Base-by-base conservation (phyloP, 2,113 vertebrate species). In the Chaetodon auriga region DNA sequence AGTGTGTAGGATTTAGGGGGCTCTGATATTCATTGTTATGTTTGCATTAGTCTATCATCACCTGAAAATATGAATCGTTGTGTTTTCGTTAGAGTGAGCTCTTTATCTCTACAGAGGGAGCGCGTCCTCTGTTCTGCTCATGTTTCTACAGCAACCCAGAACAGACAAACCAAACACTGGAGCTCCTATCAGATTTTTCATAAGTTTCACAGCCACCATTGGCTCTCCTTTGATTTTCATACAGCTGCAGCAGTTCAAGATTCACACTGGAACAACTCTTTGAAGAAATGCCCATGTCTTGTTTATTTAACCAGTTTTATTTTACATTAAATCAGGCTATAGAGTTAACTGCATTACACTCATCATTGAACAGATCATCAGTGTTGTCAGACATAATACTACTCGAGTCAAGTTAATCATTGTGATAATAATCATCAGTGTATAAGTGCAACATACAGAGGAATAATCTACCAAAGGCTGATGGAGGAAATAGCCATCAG, bases 301-400 rank as follows among this genome's bases (percentile, higher is more conserved):
- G 13, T 75, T 53, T 75, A 73, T 80, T 68, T 55, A 81, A 73
- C 68, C 75, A 57, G 58, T 87, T 95, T 95, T 95, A 94, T 93
- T 95, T 88, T 16, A 87, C 90, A 91, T 87, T 81, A 90, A 92
- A 90, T 91, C 90, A 92, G 84, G 75, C 85, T 91, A 89, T 83
- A 93, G 75, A 82, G 78, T 87, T 91, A 92, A 93, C 86, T 88
- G 91, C 92, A 94, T 90, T 70, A 91, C 79, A 91, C 72, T 89
- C 83, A 75, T 91, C 79, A 81, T 66, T 87, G 73, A 85, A 89
- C 92, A 89, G 87, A 86, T 84, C 81, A 83, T 87, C 89, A 90
- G 89, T 89, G 81, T 86, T 83, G 87, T 91, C 85, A 91, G 87
- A 82, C 83, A 79, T 83, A 81, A 76, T 78, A 91, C 90, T 83